These are phyloP conservation scores for Arremon brunneinucha DNA, from an alignment of 2,797 vertebrate species.

Conservation along the genomic window DNA sequence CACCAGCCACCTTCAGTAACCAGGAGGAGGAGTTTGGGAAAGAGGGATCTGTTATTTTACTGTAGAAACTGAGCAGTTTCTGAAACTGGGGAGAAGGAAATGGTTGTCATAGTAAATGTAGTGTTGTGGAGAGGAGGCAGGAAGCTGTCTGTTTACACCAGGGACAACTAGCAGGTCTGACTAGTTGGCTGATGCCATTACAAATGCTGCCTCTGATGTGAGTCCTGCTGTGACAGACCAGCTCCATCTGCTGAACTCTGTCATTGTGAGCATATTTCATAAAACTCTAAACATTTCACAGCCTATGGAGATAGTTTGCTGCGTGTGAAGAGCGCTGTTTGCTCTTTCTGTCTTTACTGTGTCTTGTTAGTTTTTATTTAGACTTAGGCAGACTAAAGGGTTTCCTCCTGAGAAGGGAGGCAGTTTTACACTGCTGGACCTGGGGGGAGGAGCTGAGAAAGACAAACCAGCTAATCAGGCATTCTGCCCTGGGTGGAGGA, in stretches of 20 bases:
- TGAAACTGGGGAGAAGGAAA: background rate
- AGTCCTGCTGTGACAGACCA: background rate
- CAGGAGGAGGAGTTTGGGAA: background rate
- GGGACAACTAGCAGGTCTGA: slow-evolving; percentile 10
- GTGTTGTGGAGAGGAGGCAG: background rate
- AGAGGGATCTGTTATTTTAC: background rate
- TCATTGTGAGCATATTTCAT: background rate
- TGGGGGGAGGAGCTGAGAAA: slow-evolving; percentile 37
- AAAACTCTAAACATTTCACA: background rate
- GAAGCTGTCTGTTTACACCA: background rate
- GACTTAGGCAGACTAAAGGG: background rate
- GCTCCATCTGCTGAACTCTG: slow-evolving; percentile 1
- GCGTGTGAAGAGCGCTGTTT: background rate
- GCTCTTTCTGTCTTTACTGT: background rate
- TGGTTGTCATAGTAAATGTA: background rate
- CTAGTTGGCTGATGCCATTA: background rate
- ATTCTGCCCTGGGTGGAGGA: background rate
- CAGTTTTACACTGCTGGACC: background rate
- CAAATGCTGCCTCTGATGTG: background rate
- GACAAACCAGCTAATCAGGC: background rate
- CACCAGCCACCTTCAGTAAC: background rate
- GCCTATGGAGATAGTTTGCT: background rate
- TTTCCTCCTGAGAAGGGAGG: slow-evolving; percentile 25
- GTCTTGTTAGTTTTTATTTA: background rate
- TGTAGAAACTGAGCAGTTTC: background rate